Base-by-base conservation (phyloP, 2,113 vertebrate genomes). In the Gila orcuttii region DNA sequence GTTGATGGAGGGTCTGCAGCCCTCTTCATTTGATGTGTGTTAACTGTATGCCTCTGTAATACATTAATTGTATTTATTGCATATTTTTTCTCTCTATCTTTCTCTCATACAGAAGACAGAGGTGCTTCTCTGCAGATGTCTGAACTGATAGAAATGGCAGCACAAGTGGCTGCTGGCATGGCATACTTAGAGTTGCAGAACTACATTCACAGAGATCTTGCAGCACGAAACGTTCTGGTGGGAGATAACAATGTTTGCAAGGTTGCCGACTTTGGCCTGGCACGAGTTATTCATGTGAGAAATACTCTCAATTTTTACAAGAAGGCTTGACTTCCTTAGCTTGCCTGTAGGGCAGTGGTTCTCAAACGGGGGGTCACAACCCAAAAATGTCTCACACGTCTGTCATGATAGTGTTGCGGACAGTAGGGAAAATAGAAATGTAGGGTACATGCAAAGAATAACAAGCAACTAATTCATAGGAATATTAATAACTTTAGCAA, bases 211-310 rank as follows among this genome's bases (percentile, higher is more conserved):
- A 94, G 98, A 90, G 98, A 99, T 90, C 93, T 99, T 89, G 98
- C 98, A 55, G 98, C 98, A 69, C 95, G 98, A 84, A 99, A 99
- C 55, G 97, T 99, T 36, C 95, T 99, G 68, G 98, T 99, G 87
- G 97, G 96, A 1, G 98, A 99, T 57, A 97, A 98, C 86, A 95
- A 94, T 88, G 90, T 97, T 92, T 99, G 96, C 94, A 99, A 99
- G 93, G 96, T 99, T 73, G 98, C 98, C 15, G 98, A 99, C 91
- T 99, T 99, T 21, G 98, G 98, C 90, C 96, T 99, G 39, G 96
- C 98, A 75, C 95, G 97, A 86, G 96, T 99, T 90, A 97, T 99
- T 94, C 95, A 95, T 96, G 98, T 98, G 87, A 86, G 93, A 86
- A 79, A 68, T 77, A 39, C 21, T 69, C 13, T 60, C 13, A 2